A percentile compares a stretch with the other conserved stretches of the same genome.
These are phyloP conservation scores for Sminthopsis crassicaudata DNA, from an alignment of 2,113 vertebrate species.

Conservation along the genomic window DNA sequence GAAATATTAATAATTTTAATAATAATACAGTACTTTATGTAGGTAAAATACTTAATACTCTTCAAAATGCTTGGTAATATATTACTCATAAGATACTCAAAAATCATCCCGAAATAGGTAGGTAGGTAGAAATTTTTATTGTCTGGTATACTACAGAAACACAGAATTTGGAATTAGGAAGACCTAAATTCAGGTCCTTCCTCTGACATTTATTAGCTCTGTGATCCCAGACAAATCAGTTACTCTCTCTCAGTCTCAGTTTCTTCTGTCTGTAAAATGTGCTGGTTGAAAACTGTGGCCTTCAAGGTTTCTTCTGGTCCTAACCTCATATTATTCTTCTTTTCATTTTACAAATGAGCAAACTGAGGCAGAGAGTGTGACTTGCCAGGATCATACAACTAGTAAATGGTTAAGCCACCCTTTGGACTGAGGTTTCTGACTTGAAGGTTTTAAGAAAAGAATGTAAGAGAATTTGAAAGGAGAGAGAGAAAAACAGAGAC, in stretches of 20 bases:
- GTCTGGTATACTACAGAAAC: neutral
- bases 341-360: neutral
- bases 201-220: neutral
- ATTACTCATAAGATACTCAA: neutral
- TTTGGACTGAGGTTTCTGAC: neutral
- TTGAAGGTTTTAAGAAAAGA: neutral
- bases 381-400: neutral
- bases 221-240: neutral
- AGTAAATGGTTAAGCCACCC: neutral
- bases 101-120: neutral
- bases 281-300: neutral
- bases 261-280: neutral
- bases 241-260: neutral
- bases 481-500: too few species aligned
- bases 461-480: neutral
- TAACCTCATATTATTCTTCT: accelerated
- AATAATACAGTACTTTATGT: neutral
- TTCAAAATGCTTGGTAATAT: neutral
- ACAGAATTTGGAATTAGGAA: neutral
- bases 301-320: neutral
- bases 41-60: neutral
- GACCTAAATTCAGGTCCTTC: neutral
- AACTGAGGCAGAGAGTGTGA: neutral
- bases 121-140: neutral
- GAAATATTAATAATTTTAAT: neutral